These are phyloP conservation scores for Mastomys coucha DNA, from an alignment of 2,113 vertebrate species.

Conservation along the genomic window DNA sequence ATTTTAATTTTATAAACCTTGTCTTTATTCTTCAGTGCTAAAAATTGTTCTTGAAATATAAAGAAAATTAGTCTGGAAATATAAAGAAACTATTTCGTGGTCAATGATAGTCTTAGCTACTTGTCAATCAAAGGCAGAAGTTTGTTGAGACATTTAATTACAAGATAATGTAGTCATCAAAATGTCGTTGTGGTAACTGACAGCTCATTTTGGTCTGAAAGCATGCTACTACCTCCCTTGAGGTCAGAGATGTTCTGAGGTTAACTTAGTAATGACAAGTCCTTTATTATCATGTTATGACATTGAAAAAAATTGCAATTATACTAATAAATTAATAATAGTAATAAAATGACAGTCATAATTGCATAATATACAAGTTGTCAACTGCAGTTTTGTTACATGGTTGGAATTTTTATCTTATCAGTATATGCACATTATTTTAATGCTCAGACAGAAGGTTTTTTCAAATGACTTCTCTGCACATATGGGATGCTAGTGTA, in stretches of 20 bases:
- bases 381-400: constrained; percentile 88
- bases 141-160: constrained; percentile 94
- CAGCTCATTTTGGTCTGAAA: constrained; percentile 91
- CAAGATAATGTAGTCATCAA: constrained; percentile 91
- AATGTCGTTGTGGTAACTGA: constrained; percentile 90
- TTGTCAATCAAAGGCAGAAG: constrained; percentile 91
- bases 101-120: constrained; percentile 91
- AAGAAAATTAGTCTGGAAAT: constrained; percentile 89
- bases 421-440: constrained; percentile 79
- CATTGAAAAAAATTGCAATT: constrained; percentile 90
- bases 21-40: constrained; percentile 74
- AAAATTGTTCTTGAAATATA: constrained; percentile 87
- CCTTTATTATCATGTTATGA: constrained; percentile 91
- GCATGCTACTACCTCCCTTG: constrained; percentile 86
- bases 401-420: constrained; percentile 88
- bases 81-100: constrained; percentile 91
- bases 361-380: constrained; percentile 91
- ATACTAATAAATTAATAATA: constrained; percentile 92
- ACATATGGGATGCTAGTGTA: not conserved
- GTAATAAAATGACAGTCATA: constrained; percentile 91
- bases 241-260: constrained; percentile 89
- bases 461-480: constrained; percentile 54
- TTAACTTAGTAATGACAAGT: constrained; percentile 92
- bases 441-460: constrained; percentile 69
- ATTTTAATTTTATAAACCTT: constrained; percentile 86